A percentile compares a stretch with the other conserved stretches of the same genome.
phyloP scores from a whole-genome alignment of 2,888 invertebrate species.

The Euphydryas editha region DNA sequence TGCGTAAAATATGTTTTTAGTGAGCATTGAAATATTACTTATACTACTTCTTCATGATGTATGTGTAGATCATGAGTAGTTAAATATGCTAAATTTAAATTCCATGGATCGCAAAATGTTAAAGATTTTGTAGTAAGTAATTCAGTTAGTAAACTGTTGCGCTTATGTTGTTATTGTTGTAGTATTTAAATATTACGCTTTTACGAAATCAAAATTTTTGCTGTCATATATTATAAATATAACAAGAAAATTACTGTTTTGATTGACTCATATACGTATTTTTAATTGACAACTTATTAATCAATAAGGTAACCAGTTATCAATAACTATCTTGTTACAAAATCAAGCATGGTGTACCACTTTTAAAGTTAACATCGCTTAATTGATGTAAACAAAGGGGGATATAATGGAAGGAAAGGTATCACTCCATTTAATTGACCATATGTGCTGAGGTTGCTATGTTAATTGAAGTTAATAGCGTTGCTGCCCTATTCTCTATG shows the following conservation, averaged over 20 bases:
- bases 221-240: neutral
- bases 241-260: neutral
- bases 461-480: slow-evolving; percentile 81
- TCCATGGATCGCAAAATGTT: no score
- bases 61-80: no score
- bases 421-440: slow-evolving; percentile 82
- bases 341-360: slow-evolving; percentile 21
- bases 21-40: no score
- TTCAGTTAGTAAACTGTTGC: no score
- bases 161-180: no score
- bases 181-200: no score
- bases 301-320: neutral
- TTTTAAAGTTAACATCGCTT: slow-evolving; percentile 68
- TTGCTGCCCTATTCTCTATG: slow-evolving; percentile 61
- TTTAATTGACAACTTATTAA: neutral
- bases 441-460: slow-evolving; percentile 78
- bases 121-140: no score
- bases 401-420: slow-evolving; percentile 80
- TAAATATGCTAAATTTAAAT: no score
- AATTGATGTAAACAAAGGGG: slow-evolving; percentile 80
- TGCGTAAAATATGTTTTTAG: neutral
- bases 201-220: no score
- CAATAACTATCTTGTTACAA: slow-evolving; percentile 18
- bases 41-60: no score
- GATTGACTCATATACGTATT: neutral